phyloP scores from a whole-genome alignment of 2,888 invertebrate species.

The Lochmaea capreae region DNA sequence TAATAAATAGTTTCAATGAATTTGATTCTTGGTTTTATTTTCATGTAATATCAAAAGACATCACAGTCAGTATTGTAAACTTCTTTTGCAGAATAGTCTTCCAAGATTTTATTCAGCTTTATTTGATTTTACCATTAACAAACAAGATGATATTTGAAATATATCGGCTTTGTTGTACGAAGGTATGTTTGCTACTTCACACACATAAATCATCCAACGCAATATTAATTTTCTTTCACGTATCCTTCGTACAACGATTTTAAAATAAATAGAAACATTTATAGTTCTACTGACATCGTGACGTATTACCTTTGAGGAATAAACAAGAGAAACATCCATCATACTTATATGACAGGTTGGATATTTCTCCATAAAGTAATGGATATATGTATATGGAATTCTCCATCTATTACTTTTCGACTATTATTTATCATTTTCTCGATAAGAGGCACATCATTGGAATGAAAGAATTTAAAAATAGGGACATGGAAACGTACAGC shows the following conservation, averaged over 20 bases:
- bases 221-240: constrained; percentile 4
- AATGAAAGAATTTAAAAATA: neutral
- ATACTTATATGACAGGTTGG: constrained; percentile 36
- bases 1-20: too few relatives aligned
- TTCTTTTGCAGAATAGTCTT: too few relatives aligned
- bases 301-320: constrained; percentile 19
- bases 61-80: too few relatives aligned
- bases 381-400: constrained; percentile 15
- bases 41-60: too few relatives aligned
- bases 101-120: too few relatives aligned
- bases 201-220: neutral
- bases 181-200: neutral
- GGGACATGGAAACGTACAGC: neutral
- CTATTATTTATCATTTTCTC: constrained; percentile 8
- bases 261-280: constrained; percentile 19
- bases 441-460: neutral
- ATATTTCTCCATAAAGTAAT: constrained; percentile 34
- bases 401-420: constrained; percentile 11
- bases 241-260: neutral
- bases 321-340: constrained; percentile 38
- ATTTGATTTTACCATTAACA: too few relatives aligned
- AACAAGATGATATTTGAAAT: too few relatives aligned
- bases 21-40: too few relatives aligned
- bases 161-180: neutral
- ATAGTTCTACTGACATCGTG: constrained; percentile 21